phyloP scores from a whole-genome alignment of 2,797 vertebrate species.

The Labeo calbasu region DNA sequence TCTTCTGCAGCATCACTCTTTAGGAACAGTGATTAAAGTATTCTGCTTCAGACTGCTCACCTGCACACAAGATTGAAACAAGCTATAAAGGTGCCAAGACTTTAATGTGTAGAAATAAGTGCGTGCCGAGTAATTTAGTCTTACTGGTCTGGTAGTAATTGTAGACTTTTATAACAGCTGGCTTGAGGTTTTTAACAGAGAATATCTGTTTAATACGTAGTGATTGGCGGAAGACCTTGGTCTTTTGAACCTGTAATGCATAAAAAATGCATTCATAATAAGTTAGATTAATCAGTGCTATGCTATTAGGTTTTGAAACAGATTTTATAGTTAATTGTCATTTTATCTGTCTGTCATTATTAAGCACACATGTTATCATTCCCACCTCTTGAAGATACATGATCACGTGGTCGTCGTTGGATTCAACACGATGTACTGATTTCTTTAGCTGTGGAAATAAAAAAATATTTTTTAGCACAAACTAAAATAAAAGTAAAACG shows the following conservation, averaged over 20 bases:
- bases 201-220: constrained; percentile 63
- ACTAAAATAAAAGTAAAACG: no score
- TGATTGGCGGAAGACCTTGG: constrained; percentile 13
- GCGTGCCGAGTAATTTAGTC: background rate
- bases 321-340: background rate
- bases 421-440: constrained; percentile 37
- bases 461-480: background rate
- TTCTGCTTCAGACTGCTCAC: constrained; percentile 63
- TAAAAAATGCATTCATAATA: background rate
- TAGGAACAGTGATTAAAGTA: constrained; percentile 61
- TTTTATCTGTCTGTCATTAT: background rate
- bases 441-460: constrained; percentile 36
- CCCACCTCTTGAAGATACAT: constrained; percentile 52
- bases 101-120: background rate
- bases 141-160: constrained; percentile 76
- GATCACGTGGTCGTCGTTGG: constrained; percentile 50
- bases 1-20: constrained; percentile 33
- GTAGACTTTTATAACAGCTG: constrained; percentile 72
- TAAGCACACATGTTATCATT: background rate
- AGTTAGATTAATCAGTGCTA: background rate
- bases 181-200: constrained; percentile 73
- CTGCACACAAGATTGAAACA: constrained; percentile 55
- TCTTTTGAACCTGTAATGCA: constrained; percentile 62
- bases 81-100: background rate
- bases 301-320: background rate